Base-by-base conservation (phyloP, 2,113 vertebrate species). In the Riparia riparia region DNA sequence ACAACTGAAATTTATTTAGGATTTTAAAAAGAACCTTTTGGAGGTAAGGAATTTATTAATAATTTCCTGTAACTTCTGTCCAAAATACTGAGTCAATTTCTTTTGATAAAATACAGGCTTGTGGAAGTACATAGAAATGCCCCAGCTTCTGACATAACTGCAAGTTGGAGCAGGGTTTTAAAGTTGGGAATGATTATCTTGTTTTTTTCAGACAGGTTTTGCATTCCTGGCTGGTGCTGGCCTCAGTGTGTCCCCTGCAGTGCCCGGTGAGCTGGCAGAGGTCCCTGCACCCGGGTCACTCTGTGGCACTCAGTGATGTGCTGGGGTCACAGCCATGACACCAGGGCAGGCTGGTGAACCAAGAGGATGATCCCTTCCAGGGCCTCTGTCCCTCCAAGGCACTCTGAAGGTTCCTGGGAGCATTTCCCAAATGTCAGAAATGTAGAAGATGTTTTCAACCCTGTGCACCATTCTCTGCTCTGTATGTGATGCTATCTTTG, bases 41-140 rank as follows among this genome's bases (percentile, higher is more conserved):
- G 92, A 95, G 95, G 86, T 90, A 93, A 89, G 76, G 92, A 93
- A 86, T 93, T 93, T 86, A 93, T 95, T 96, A 93, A 94, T 95
- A 84, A 86, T 92, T 90, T 94, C 73, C 72, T 89, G 69, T 93
- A 93, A 92, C 82, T 96, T 82, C 90, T 89, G 90, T 92, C 96
- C 88, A 89, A 96, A 95, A 89, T 69, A 85, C 80, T 57, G 64
- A 47, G 86, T 93, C 89, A 82, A 86, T 93, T 81, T 83, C 82
- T 89, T 95, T 83, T 96, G 92, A 96, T 96, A 93, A 89, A 86
- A 60, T 53, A n/a, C 76, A 84, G 90, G 42, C 68, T 86, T 89
- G 6, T 81, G 82, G 61, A 93, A 57, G 56, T 45, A 37, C 54
- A 29, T 16, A n/a, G 86, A 68, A 84, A 79, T 80, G 25, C 49